A percentile compares a stretch with the other conserved stretches of the same genome.
Conservation (phyloP, 2,888 invertebrate species). For the Emesis furor region DNA sequence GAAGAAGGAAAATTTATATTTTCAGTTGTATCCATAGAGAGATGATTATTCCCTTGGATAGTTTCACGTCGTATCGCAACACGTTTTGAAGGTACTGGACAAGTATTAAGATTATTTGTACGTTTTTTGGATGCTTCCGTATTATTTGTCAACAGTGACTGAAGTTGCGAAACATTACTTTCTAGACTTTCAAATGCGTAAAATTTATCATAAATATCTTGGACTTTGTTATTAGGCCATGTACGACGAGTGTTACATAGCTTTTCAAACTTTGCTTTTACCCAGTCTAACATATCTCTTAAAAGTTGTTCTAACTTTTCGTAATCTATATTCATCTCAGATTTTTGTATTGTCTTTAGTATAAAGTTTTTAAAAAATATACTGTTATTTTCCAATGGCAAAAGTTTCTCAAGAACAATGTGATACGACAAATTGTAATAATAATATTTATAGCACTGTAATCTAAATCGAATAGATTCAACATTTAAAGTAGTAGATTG, state of each 20-base stretch:
- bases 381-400: not conserved
- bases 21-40: not conserved
- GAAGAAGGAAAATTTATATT: not conserved
- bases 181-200: not conserved
- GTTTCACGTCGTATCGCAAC: not conserved
- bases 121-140: not conserved
- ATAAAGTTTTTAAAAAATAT: not conserved
- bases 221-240: not conserved
- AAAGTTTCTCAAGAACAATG: not conserved
- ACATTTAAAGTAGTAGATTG: not conserved
- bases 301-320: not conserved
- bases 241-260: not conserved
- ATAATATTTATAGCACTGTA: conserved; percentile 11
- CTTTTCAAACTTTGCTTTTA: not conserved
- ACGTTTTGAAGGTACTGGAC: not conserved
- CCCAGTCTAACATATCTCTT: not conserved
- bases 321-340: not conserved
- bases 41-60: not conserved
- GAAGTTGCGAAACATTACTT: not conserved
- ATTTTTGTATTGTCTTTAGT: not conserved
- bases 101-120: not conserved
- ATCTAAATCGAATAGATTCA: not conserved
- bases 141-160: not conserved
- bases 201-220: not conserved
- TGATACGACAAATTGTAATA: conserved; percentile 2